Evolutionary conservation across 2,113 vertebrate species (phyloP).

Genomic region (Ailurus styani): DNA sequence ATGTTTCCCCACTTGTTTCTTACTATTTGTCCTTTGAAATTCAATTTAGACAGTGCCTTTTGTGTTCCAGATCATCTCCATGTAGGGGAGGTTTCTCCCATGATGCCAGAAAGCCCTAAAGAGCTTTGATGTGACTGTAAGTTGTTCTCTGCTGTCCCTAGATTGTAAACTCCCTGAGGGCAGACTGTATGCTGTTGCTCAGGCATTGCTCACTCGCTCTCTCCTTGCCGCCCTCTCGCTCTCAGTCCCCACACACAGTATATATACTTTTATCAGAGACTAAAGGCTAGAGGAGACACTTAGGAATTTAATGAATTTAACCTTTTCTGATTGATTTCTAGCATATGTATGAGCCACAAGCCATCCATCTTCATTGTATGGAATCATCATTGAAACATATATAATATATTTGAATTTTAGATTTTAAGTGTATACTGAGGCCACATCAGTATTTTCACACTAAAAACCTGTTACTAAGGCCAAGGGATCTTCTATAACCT

Average conservation of each 20-base stretch:
- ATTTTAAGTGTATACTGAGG: neutral
- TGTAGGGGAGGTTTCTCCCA: neutral
- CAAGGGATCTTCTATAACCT: neutral
- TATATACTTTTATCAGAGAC: neutral
- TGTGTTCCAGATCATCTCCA: neutral
- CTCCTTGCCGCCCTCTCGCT: neutral
- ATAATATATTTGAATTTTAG: neutral
- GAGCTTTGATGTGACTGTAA: neutral
- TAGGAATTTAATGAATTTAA: constrained; percentile 8
- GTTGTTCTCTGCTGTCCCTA: neutral
- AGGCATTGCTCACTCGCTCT: neutral
- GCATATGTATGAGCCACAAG: neutral
- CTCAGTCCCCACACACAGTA: neutral
- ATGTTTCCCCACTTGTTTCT: neutral
- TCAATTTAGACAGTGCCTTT: neutral
- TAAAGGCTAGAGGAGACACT: neutral
- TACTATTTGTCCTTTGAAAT: neutral
- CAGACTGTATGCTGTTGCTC: neutral
- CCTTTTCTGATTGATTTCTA: neutral
- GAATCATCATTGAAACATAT: neutral
- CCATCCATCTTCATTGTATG: neutral
- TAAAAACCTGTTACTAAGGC: neutral
- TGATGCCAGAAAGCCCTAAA: too few species aligned
- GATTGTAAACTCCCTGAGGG: neutral
- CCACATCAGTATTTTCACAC: neutral